These are phyloP conservation scores for Lasioglossum morio DNA, from an alignment of 2,888 invertebrate species.

Conservation along the genomic window DNA sequence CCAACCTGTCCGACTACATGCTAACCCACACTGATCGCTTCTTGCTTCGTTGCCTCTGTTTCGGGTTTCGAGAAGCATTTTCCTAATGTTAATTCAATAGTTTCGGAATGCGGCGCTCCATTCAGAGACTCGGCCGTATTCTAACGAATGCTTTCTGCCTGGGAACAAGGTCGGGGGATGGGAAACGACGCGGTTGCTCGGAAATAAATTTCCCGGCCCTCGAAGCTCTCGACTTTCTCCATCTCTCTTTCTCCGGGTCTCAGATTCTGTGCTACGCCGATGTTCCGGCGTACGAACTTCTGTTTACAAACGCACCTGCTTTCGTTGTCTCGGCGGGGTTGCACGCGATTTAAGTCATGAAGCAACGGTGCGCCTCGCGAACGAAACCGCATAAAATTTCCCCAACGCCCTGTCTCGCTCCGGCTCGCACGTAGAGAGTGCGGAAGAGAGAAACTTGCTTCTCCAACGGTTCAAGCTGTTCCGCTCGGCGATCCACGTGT, in stretches of 20 bases:
- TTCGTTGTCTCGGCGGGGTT: constrained; percentile 28
- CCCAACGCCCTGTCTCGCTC: neutral
- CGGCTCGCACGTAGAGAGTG: neutral
- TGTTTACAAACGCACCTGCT: constrained; percentile 43
- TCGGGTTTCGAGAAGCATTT: neutral
- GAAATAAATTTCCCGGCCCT: constrained; percentile 41
- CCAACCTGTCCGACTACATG: neutral
- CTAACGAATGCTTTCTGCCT: constrained; percentile 25
- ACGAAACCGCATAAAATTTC: constrained; percentile 31
- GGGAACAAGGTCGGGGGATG: neutral
- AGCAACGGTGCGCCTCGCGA: neutral
- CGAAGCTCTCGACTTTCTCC: constrained; percentile 11
- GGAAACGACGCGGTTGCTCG: constrained; percentile 15
- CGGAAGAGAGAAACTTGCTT: neutral
- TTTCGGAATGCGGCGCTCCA: neutral
- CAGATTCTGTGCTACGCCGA: neutral
- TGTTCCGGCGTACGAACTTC: constrained; percentile 21
- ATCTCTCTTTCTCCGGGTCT: neutral
- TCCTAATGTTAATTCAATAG: constrained; percentile 11
- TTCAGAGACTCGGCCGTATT: neutral
- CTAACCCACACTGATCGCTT: neutral
- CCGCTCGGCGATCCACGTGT: neutral
- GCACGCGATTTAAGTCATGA: constrained; percentile 25
- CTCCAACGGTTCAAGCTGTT: neutral
- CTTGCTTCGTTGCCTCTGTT: neutral